Conservation (phyloP, 2,113 vertebrate genomes). For the Cathartes aura region DNA sequence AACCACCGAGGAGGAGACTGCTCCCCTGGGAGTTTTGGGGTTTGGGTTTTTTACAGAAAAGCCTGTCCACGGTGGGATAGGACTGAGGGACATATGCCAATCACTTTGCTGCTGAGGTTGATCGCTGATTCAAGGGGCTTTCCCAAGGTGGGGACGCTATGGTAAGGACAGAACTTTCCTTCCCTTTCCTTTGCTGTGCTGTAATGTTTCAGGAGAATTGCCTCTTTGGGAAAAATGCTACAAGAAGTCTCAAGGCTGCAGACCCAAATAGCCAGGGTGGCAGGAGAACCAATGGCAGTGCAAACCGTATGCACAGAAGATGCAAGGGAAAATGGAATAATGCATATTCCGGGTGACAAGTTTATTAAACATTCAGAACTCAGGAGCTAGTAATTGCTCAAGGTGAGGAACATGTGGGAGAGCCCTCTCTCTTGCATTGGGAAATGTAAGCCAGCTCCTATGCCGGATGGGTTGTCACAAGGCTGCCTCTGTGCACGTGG, state of each 20-base stretch:
- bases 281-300: not conserved
- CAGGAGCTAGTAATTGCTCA: not conserved
- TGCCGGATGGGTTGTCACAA: not conserved
- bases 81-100: not conserved
- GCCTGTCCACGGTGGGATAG: rapidly evolving
- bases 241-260: not conserved
- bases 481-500: not conserved
- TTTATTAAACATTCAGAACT: not conserved
- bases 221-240: not conserved
- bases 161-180: not conserved
- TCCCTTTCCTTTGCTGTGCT: not conserved
- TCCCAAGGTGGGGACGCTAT: not conserved
- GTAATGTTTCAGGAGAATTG: not conserved
- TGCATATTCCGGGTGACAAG: not conserved
- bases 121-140: not conserved
- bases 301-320: not conserved
- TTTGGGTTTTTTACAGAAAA: not conserved
- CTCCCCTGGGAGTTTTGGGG: not conserved
- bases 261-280: not conserved
- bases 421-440: not conserved
- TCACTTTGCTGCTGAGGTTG: not conserved
- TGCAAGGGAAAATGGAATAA: not conserved
- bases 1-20: not conserved
- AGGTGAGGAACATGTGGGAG: not conserved
- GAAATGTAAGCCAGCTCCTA: not conserved